Evolutionary conservation across 2,113 vertebrate genomes (phyloP).

Genomic region (Saccopteryx leptura): DNA sequence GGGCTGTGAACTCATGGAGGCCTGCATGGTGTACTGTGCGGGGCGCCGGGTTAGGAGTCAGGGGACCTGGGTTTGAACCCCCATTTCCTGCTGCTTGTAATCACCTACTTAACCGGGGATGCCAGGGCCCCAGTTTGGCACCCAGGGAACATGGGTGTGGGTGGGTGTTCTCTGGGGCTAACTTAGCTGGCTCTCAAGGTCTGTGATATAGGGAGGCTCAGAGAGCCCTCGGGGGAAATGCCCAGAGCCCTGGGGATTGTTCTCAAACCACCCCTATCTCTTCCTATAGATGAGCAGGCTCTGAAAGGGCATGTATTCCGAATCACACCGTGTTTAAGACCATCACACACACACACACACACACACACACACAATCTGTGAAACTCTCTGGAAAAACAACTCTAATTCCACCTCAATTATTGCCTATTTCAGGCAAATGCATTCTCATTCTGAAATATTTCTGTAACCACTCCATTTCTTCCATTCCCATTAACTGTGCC

Average conservation of each 20-base stretch:
- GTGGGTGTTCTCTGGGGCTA: too few relatives aligned
- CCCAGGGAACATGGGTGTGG: neutral
- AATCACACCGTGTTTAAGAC: neutral
- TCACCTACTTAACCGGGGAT: neutral
- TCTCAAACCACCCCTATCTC: neutral
- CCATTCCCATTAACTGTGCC: neutral
- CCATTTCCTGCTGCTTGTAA: neutral
- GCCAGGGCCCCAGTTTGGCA: neutral
- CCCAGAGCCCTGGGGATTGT: neutral
- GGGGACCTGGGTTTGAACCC: neutral
- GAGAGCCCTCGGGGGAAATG: neutral
- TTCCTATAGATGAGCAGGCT: neutral
- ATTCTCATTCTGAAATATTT: neutral
- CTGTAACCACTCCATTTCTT: neutral
- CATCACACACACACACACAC: neutral
- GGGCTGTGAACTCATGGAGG: fast-evolving
- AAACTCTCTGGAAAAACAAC: neutral
- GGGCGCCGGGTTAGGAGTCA: neutral
- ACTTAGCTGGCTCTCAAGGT: neutral
- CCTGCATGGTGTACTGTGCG: fast-evolving
- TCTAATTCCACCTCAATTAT: neutral
- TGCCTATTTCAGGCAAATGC: neutral
- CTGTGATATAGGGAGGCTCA: neutral
- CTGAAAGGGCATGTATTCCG: neutral
- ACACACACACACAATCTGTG: neutral